Evolutionary conservation across 2,797 vertebrate genomes (phyloP), one percentile per base, ranked within the genome.

Genomic region (Sebastes taczanowskii): DNA sequence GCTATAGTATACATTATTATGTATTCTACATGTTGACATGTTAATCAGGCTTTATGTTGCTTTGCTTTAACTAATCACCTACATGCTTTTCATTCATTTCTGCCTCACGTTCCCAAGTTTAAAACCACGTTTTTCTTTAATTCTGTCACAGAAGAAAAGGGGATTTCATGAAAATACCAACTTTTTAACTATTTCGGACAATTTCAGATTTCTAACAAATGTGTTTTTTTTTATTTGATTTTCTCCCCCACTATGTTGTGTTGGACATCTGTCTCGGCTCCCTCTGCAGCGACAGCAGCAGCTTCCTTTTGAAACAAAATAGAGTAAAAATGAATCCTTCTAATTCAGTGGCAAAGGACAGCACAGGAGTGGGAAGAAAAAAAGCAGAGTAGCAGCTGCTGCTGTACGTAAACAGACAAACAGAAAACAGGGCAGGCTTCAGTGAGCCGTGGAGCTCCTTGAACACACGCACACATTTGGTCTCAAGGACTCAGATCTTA

Each of bases 361-460:
- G 77, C 80, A 70, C 63, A 84, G 42, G 29, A 73, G 81, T 38
- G 71, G 63, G 69, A 66, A 75, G 53, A 25, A 66, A 64, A 64
- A 35, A 35, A 62, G 53, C 22, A 71, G 65, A 72, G 58, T 1
- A 80, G 63, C 90, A 91, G 89, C 88, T 83, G 88, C 79, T 86
- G 83, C 78, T 60, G 81, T 56, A 49, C 52, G 35, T 83, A 85
- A 88, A 90, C 85, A 90, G 71, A 91, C 86, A 76, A 82, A 89
- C 77, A 87, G 69, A 81, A 81, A 81, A 78, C 68, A 65, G 34
- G 74, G 6, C 64, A 83, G 61, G 69, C 77, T 85, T 81, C 81
- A 84, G 49, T 80, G 83, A 82, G 78, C 72, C 76, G 35, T 25
- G 30, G 34, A 70, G 69, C 46, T 9, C 29, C n/a, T 58, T 52